Base-by-base conservation (phyloP, 2,113 vertebrate species). In the Australoheros scitulus region DNA sequence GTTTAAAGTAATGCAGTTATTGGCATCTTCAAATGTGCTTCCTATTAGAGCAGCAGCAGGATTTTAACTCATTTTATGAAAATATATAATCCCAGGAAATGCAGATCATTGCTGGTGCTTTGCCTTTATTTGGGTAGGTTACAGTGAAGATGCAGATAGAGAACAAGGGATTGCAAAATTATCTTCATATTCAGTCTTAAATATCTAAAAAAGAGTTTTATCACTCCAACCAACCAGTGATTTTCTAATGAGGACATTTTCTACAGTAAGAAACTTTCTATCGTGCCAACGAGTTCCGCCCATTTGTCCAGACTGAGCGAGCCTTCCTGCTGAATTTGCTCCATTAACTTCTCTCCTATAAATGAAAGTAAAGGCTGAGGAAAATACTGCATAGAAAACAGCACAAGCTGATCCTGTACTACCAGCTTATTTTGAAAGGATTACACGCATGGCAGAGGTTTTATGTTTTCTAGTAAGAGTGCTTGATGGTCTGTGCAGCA, bases 401-500 rank as follows among this genome's bases (percentile, higher is more conserved):
- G 47, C 47, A 34, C 47, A 55, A 52, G 34, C 61, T 34, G 58
- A 22, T 50, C 76, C 32, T 58, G 5, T 47, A 60, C 41, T 20
- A 26, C 15, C 70, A 36, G 72, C 43, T 43, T 34, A 47, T 38
- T 77, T 64, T 61, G 26, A 84, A 61, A 76, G 55, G 64, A 84
- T 84, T 89, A 75, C 24, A 55, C 1, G 6, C 47, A 55, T 32
- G 26, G 68, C 55, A 72, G 68, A 50, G 52, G 18, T 55, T 72
- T 72, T 55, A 72, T 55, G 47, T 34, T 18, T 72, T n/a, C 68
- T 72, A 29, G 13, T n/a, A 76, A 68, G 38, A 58, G 77, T 11
- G 34, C 47, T 50, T 87, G 58, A 84, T 15, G 50, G 76, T 43
- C 36, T 84, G 24, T 55, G 68, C 47, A 72, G 32, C 68, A 55